Evolutionary conservation across 2,888 invertebrate genomes (phyloP), one percentile per base, ranked within the genome.

Genomic region (Bursaphelenchus okinawaensis): DNA sequence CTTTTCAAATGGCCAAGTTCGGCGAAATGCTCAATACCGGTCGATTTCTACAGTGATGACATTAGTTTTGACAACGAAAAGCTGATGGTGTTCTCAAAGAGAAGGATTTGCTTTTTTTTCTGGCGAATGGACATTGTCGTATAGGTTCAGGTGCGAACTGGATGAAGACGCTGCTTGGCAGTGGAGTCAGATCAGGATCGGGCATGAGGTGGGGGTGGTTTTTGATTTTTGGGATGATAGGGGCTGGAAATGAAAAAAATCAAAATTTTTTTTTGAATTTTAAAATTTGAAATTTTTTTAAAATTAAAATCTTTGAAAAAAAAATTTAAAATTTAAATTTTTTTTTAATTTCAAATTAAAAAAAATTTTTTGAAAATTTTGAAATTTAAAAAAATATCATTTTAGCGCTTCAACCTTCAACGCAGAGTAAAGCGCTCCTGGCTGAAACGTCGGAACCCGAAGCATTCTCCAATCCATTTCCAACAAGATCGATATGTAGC

Each of bases 401-500:
- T 60, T 63, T 28, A 62, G 62, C 28, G 29, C 4, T 63, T 55
- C 28, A 9, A 63, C 62, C 2, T 29, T 9, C 62, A 55, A 26
- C 23, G 60, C 2, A 51, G 60, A 9, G 31, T 40, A 7, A 77
- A 78, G 63, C 65, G 80, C 61, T n/a, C n/a, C n/a, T 80, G 78
- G 80, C 67, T 76, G 20, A 66, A 75, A 52, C 56, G 80, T 7
- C 68, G 80, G 27, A 78, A 79, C 69, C 78, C 80, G 1, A 68
- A 76, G 50, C 61, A 74, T 19, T 73, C 68, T 23, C 70, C 73
- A 20, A 79, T 80, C 61, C 80, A 78, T 64, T 80, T 80, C 66
- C 72, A 75, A 65, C 77, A 80, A 57, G 77, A 80, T 69, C 76
- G 76, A 59, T 80, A 80, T 61, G 72, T 77, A 19, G 71, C 68